These are phyloP conservation scores for Callyntrura guangdongensis DNA, from an alignment of 2,888 invertebrate species.

Conservation along the genomic window DNA sequence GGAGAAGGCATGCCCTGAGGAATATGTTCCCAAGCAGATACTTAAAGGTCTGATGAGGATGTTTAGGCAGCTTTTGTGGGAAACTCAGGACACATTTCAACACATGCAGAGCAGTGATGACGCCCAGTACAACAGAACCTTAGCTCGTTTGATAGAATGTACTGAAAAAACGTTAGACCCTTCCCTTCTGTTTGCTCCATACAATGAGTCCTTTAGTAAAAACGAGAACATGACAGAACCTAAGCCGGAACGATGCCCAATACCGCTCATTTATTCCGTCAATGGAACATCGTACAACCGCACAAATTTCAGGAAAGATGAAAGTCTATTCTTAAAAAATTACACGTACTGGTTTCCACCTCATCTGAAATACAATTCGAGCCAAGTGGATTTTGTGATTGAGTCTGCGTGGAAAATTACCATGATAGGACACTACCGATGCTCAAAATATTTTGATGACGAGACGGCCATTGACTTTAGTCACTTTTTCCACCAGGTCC, in stretches of 20 bases:
- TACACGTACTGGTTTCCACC: constrained; percentile 53
- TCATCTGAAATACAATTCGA: constrained; percentile 72
- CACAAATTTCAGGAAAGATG: not conserved
- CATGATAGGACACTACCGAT: constrained; percentile 78
- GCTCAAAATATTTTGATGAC: constrained; percentile 75
- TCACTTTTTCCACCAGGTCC: constrained; percentile 74
- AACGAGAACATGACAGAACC: constrained; percentile 30
- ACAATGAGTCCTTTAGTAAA: constrained; percentile 46
- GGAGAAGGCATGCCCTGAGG: constrained; percentile 69
- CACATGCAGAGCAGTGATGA: constrained; percentile 63
- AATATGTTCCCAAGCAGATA: constrained; percentile 58
- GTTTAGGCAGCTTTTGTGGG: constrained; percentile 79
- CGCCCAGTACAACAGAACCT: constrained; percentile 63
- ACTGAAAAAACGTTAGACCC: not conserved
- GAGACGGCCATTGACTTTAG: constrained; percentile 63
- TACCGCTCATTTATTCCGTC: constrained; percentile 64
- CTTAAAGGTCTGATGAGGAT: constrained; percentile 77
- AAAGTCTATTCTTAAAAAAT: constrained; percentile 45
- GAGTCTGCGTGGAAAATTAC: constrained; percentile 80
- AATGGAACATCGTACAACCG: constrained; percentile 43
- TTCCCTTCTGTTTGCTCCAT: constrained; percentile 52
- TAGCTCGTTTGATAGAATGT: constrained; percentile 65
- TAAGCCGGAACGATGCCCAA: constrained; percentile 68
- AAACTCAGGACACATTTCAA: constrained; percentile 65
- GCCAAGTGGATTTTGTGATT: constrained; percentile 76